Percentiles rank a stretch among this genome's conserved stretches.
These are phyloP conservation scores for Caenorhabditis tropicalis DNA, from an alignment of 1,140 invertebrate species.

Conservation along the genomic window DNA sequence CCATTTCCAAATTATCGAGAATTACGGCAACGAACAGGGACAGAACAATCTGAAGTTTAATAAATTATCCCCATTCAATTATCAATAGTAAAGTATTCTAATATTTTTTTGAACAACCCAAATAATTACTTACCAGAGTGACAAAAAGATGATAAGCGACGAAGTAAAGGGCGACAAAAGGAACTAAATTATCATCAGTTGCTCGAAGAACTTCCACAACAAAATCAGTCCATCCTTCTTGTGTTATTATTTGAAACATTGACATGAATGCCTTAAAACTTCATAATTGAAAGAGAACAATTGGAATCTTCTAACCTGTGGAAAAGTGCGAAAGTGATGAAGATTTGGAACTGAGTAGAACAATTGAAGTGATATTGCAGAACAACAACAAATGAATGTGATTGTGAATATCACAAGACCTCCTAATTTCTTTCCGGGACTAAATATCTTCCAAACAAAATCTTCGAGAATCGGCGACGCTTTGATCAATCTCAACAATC, in stretches of 20 bases:
- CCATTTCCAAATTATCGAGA: slow-evolving; percentile 96
- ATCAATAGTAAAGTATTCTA: not conserved
- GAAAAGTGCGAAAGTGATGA: slow-evolving; percentile 97
- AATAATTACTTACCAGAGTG: slow-evolving; percentile 80
- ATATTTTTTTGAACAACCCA: not conserved
- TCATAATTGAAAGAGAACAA: too few species aligned
- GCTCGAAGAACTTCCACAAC: slow-evolving; percentile 89
- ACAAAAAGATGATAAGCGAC: slow-evolving; percentile 99
- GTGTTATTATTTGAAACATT: slow-evolving; percentile 99
- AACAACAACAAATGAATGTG: slow-evolving; percentile 96
- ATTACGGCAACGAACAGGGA: slow-evolving; percentile 93
- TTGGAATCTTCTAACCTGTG: too few species aligned
- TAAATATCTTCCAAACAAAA: slow-evolving; percentile 99
- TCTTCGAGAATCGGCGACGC: slow-evolving; percentile 98
- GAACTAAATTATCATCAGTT: slow-evolving; percentile 87
- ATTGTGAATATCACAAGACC: slow-evolving; percentile 98
- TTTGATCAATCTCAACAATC: slow-evolving; percentile 94
- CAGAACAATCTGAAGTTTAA: slow-evolving; percentile 58
- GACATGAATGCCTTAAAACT: slow-evolving; percentile 90
- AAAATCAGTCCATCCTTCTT: slow-evolving; percentile 88
- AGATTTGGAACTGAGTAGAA: slow-evolving; percentile 92
- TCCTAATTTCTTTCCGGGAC: slow-evolving; percentile 96
- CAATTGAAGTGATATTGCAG: slow-evolving; percentile 97
- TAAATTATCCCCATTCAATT: too few species aligned
- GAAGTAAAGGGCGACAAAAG: slow-evolving; percentile 96